Conservation (phyloP, 1,140 invertebrate genomes). For the Drosophila ironensis region DNA sequence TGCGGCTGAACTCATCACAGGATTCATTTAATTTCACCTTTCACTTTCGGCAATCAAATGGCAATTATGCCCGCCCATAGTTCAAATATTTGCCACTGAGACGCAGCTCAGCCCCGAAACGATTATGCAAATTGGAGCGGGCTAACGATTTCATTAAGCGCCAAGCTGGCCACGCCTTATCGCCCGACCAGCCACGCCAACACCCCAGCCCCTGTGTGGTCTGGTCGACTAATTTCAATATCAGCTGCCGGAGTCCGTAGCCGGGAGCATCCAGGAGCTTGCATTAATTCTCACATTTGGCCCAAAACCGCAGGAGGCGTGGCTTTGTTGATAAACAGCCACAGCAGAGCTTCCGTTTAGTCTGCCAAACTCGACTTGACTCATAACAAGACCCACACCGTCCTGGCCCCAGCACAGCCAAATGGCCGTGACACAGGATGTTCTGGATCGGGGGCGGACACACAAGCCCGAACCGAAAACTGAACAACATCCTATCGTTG, state of each 20-base stretch:
- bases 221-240: conserved; percentile 67
- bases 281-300: conserved; percentile 67
- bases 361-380: conserved; percentile 43
- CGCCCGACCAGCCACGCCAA: conserved; percentile 6
- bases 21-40: conserved; percentile 11
- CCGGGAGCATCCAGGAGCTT: conserved; percentile 23
- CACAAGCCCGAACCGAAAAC: neutral
- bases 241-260: conserved; percentile 33
- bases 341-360: conserved; percentile 32
- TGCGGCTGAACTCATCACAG: neutral
- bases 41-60: conserved; percentile 46
- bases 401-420: conserved; percentile 23
- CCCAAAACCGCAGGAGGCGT: conserved; percentile 51
- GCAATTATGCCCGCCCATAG: conserved; percentile 46
- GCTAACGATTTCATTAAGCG: conserved; percentile 69
- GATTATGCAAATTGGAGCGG: conserved; percentile 66
- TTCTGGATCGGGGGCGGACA: conserved; percentile 12
- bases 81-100: conserved; percentile 57
- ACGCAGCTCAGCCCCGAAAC: conserved; percentile 14
- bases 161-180: conserved; percentile 47
- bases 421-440: conserved; percentile 20
- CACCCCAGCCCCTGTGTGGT: conserved; percentile 2
- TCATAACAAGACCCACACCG: conserved; percentile 61
- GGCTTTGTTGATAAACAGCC: conserved; percentile 58
- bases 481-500: conserved; percentile 9